Conservation (phyloP, 1,140 invertebrate species). For the Drosophila subpulchrella region DNA sequence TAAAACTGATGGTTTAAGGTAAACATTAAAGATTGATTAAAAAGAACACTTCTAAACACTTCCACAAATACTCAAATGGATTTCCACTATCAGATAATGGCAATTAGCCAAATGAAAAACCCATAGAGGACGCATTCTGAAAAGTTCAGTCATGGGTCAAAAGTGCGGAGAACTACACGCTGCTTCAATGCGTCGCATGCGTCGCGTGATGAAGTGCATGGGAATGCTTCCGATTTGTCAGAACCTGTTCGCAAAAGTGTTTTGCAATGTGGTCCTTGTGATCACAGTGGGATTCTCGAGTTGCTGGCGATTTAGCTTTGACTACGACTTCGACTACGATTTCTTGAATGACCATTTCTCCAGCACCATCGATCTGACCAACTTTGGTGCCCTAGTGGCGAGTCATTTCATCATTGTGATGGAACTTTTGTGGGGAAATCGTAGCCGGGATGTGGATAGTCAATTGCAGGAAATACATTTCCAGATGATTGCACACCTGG, state of each 20-base stretch:
- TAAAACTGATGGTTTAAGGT: too few relatives aligned
- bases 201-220: constrained; percentile 41
- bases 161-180: constrained; percentile 41
- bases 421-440: constrained; percentile 45
- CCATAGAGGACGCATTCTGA: too few relatives aligned
- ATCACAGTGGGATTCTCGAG: not conserved
- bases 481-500: constrained; percentile 14
- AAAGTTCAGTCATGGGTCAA: constrained; percentile 43
- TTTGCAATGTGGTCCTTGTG: constrained; percentile 4
- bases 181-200: constrained; percentile 34
- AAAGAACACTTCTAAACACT: too few relatives aligned
- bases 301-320: constrained; percentile 18
- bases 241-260: constrained; percentile 6
- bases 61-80: not conserved
- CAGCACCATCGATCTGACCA: constrained; percentile 33
- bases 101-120: constrained; percentile 35
- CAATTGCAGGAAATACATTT: constrained; percentile 31
- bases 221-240: constrained; percentile 31
- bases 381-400: constrained; percentile 8
- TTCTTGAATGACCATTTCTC: constrained; percentile 35
- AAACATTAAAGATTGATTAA: too few relatives aligned
- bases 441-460: constrained; percentile 20
- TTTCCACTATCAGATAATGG: not conserved
- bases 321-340: constrained; percentile 36
- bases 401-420: constrained; percentile 20